Conservation (phyloP, 1,140 invertebrate species). For the Heliothis virescens region DNA sequence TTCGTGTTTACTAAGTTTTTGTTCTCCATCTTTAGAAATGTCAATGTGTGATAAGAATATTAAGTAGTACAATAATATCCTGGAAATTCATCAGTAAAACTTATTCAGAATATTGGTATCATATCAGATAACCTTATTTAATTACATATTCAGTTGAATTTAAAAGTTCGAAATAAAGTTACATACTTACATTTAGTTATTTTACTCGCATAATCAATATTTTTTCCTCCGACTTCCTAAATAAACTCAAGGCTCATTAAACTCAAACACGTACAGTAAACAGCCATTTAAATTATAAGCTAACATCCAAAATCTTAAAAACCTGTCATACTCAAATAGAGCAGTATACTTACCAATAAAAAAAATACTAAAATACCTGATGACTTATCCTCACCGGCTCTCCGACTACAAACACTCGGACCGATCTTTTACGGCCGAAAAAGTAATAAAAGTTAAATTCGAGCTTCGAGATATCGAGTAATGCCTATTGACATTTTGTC, state of each 20-base stretch:
- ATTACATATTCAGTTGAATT: too few relatives aligned
- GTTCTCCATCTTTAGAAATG: not conserved
- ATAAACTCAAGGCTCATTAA: not conserved
- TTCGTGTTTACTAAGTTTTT: not conserved
- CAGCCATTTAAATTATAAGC: constrained; percentile 1
- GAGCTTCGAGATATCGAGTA: constrained; percentile 60
- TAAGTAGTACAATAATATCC: not conserved
- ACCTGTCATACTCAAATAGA: constrained; percentile 1
- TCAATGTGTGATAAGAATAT: constrained; percentile 28
- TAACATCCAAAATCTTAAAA: constrained; percentile 4
- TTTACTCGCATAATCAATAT: too few relatives aligned
- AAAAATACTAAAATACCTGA: not conserved
- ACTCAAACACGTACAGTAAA: constrained; percentile 1
- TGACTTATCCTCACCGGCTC: not conserved
- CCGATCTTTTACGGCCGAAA: constrained; percentile 49
- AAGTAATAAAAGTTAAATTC: constrained; percentile 57
- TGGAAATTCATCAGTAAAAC: not conserved
- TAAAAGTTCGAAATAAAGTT: too few relatives aligned
- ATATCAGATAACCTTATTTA: too few relatives aligned
- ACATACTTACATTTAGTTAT: too few relatives aligned
- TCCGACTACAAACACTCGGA: constrained; percentile 28
- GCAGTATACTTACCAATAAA: too few relatives aligned
- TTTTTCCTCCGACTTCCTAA: too few relatives aligned
- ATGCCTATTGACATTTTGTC: constrained; percentile 56
- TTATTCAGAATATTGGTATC: not conserved